Evolutionary conservation across 1,140 invertebrate genomes (phyloP), one percentile per base, ranked within the genome.

Genomic region (Drosophila sulfurigaster): DNA sequence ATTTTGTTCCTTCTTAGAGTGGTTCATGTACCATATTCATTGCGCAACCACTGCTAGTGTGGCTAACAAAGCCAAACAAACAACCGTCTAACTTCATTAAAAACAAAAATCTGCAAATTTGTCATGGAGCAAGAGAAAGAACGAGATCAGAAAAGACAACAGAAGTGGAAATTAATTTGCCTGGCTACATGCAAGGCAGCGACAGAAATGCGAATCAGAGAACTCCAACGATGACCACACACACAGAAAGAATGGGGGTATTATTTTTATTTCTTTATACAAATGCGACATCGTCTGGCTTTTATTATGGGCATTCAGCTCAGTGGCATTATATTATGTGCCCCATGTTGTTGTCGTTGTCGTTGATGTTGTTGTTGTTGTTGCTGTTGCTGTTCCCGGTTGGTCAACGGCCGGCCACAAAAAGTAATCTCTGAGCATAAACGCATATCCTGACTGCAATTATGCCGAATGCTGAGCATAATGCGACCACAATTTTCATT

Each of bases 341-440:
- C 43, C 28, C 75, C 51, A 15, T 49, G 56, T 35, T 66, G 57
- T 41, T 60, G 52, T 51, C 16, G 48, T 41, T 60, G 52, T 51
- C 13, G 49, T 11, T n/a, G 41, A n/a, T 73, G 51, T 25, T 62
- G 66, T 5, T 65, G 30, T 41, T 46, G 57, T 13, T 59, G 30
- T 45, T 78, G 52, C 46, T 43, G 32, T 62, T 68, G 74, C 48
- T 68, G 58, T 41, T 41, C 51, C 52, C 57, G 32, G 25, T 63
- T 83, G 82, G 82, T 77, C 79, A 79, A 82, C 85, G 79, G 82
- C 52, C 67, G 78, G 73, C 85, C 83, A 87, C 83, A 87, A 87
- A 87, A 87, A 87, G 85, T 87, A 87, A 87, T 87, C 83, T 87
- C 83, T 88, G 83, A 88, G 83, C 77, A 87, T 87, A 88, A 87